Base-by-base conservation (phyloP, 1,140 invertebrate species). In the Formica selysi region DNA sequence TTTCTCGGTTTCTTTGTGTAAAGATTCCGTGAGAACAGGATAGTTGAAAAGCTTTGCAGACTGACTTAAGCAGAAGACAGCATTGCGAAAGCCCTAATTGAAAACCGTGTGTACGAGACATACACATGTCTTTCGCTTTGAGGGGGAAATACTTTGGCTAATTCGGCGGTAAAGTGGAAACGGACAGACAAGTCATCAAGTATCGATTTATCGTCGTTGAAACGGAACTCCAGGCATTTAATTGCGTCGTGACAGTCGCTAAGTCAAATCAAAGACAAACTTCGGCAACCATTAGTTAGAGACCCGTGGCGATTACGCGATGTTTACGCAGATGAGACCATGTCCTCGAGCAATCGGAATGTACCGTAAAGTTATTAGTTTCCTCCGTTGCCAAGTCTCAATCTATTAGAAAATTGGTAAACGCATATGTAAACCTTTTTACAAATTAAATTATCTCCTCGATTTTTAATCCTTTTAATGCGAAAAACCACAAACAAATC, bases 231-330 rank as follows among this genome's bases (percentile, higher is more conserved):
- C 54, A 61, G 61, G 54, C 68, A 74, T 83, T 83, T 83, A 83
- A 83, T 83, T 83, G 68, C 79, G 68, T 26, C 13, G 26, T 62
- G 67, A 73, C 79, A 83, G 68, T 83, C 38, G 38, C 67, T 32
- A 83, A 83, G 79, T 83, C 54, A 83, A 83, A 83, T 73, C 79
- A 83, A 83, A 83, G 79, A 62, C 79, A 70, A 83, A 83, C 68
- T 83, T 83, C n/a, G 19, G 8, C 38, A 13, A 7, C 68, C 68
- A 83, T 83, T 73, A 83, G 68, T 61, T 74, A 73, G 54, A 0
- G 29, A 83, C 36, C 10, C 44, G 19, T 83, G 54, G 54, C 68
- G 57, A 74, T 83, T 83, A 62, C 57, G 59, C 71, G 68, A n/a
- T 83, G 68, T 83, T 83, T 83, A 74, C 38, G 32, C 57, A 74